A percentile compares a stretch with the other conserved stretches of the same genome.
phyloP scores from a whole-genome alignment of 2,888 invertebrate species.

The Adelognathus sp. region DNA sequence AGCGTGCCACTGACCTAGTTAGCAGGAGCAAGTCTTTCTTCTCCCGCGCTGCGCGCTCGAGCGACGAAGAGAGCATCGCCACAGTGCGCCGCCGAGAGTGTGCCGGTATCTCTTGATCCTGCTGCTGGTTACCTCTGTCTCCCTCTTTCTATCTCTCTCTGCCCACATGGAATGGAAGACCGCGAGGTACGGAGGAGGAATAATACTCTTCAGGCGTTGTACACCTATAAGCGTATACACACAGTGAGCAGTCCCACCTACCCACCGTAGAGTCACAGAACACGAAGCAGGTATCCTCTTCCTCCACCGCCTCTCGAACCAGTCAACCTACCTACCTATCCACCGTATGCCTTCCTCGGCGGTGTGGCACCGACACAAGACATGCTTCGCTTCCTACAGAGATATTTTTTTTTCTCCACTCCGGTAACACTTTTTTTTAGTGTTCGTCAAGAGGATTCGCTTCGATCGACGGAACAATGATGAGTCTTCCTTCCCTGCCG shows the following conservation, averaged over 20 bases:
- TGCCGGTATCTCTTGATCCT: constrained; percentile 19
- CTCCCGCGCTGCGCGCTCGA: constrained; percentile 53
- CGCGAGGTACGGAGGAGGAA: constrained; percentile 28
- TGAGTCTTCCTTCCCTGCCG: constrained; percentile 43
- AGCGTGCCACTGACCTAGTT: constrained; percentile 80
- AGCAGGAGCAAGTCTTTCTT: constrained; percentile 78
- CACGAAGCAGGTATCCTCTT: constrained; percentile 26
- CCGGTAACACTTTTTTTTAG: constrained; percentile 10
- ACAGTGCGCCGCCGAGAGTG: background rate
- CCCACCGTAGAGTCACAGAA: constrained; percentile 1
- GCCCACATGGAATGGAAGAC: constrained; percentile 45
- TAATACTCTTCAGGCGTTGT: constrained; percentile 17
- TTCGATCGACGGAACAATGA: constrained; percentile 42
- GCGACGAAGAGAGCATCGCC: constrained; percentile 33
- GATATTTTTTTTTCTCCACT: background rate
- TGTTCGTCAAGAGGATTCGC: constrained; percentile 47
- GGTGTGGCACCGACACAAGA: constrained; percentile 61
- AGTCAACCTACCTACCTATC: constrained; percentile 65
- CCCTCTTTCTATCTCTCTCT: too few relatives aligned
- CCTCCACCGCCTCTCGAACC: background rate
- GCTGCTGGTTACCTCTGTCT: background rate
- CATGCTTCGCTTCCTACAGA: constrained; percentile 66
- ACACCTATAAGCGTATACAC: background rate
- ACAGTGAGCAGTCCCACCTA: background rate
- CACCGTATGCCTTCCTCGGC: constrained; percentile 59